These are phyloP conservation scores for Bimastos eiseni DNA, from an alignment of 2,888 invertebrate genomes.

Conservation along the genomic window DNA sequence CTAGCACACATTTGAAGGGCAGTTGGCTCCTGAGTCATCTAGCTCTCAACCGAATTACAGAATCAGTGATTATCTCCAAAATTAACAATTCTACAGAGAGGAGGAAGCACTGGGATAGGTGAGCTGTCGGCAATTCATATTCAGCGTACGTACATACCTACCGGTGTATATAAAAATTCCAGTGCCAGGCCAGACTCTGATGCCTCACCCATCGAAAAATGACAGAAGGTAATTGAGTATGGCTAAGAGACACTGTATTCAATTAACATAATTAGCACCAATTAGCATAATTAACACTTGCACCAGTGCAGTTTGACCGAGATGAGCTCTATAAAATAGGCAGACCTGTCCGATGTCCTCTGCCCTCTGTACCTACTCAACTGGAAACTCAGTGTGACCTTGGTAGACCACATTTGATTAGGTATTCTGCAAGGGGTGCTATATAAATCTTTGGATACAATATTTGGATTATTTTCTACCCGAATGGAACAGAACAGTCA, in stretches of 20 bases:
- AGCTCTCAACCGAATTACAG: not conserved
- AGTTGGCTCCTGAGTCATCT: not conserved
- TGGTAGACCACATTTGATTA: not conserved
- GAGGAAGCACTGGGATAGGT: not conserved
- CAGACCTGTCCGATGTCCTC: not conserved
- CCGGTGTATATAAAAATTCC: not conserved
- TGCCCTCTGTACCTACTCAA: not conserved
- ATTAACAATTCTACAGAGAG: not conserved
- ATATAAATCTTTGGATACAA: no score
- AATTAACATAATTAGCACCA: conserved; percentile 13
- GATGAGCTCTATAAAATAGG: not conserved
- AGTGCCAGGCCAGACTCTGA: not conserved
- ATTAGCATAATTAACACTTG: conserved; percentile 4
- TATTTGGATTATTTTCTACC: no score
- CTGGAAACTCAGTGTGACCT: not conserved
- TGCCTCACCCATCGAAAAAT: not conserved
- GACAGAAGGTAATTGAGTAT: not conserved
- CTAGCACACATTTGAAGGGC: not conserved
- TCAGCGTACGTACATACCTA: not conserved
- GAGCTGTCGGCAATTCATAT: not conserved
- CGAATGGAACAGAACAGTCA: not conserved
- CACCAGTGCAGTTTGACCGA: not conserved
- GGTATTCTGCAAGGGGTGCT: no score
- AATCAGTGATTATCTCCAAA: conserved; percentile 4
- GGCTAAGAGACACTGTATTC: not conserved